These are phyloP conservation scores for Chionoecetes opilio DNA, from an alignment of 1,140 invertebrate genomes.

Conservation along the genomic window DNA sequence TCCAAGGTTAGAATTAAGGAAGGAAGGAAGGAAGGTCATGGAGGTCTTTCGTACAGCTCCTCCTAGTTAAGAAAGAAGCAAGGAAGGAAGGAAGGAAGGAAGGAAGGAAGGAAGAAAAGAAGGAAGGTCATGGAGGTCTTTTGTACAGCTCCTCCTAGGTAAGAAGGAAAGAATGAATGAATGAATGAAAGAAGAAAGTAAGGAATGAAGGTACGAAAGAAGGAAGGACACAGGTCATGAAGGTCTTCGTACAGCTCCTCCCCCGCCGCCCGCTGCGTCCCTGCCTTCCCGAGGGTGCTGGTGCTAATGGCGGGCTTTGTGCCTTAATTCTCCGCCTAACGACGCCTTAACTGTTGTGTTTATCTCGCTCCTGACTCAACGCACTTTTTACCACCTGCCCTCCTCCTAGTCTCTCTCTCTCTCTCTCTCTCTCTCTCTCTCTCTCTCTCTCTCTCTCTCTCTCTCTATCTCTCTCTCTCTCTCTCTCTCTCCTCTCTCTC, in stretches of 20 bases:
- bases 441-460: neutral
- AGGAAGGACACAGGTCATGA: too few relatives aligned
- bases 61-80: too few relatives aligned
- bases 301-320: neutral
- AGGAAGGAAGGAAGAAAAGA: too few relatives aligned
- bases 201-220: neutral
- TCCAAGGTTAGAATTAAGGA: too few relatives aligned
- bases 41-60: too few relatives aligned
- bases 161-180: too few relatives aligned
- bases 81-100: too few relatives aligned
- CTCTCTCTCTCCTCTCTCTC: neutral
- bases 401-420: neutral
- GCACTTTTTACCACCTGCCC: neutral
- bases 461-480: too few relatives aligned
- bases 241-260: neutral
- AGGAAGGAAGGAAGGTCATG: too few relatives aligned
- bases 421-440: too few relatives aligned
- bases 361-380: neutral
- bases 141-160: too few relatives aligned
- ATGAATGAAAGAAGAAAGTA: too few relatives aligned
- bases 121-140: neutral
- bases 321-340: neutral
- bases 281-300: neutral
- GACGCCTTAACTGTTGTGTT: neutral
- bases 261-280: neutral